Base-by-base conservation (phyloP, 2,888 invertebrate species). In the Branchipolynoe longqiensis region DNA sequence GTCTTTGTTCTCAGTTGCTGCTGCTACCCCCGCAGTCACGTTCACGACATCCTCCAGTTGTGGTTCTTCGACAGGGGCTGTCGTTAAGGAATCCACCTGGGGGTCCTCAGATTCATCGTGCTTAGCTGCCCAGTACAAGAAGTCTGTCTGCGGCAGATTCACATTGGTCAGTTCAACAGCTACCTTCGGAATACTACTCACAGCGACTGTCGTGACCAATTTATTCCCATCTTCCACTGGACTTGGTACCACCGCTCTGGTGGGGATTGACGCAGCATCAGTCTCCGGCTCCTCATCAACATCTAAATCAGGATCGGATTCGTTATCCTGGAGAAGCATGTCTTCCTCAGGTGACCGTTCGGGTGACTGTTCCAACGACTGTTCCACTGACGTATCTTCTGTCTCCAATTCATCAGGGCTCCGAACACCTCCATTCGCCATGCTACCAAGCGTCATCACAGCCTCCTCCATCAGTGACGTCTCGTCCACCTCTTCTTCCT, bases 91-190 rank as follows among this genome's bases (percentile, higher is more conserved):
- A 12, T n/a, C 40, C 6, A 73, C 73, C 73, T 40, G 38, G 2
- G 18, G 40, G 8, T 78, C 48, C 14, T 78, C 78, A 25, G 41
- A 25, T 1, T 78, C 78, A 48, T 78, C 78, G 18, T 78, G 41
- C 28, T 78, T 78, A 25, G 78, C 78, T 41, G 78, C 78, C 78
- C 78, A 78, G 31, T 48, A 78, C 6, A 78, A 28, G 78, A 78
- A 78, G 54, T 78, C 78, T 18, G n/a, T 78, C n/a, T 78, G 78
- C 48, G 78, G 78, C 14, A 78, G 41, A 54, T 78, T 54, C 31
- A 54, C 54, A 78, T 78, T 54, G 54, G 41, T 78, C 28, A 78
- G 54, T 33, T 78, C 78, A 12, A 78, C 78, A 3, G 78, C 78
- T 18, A 78, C 78, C 31, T 78, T 78, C 0, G 78, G 78, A n/a